Evolutionary conservation across 2,797 vertebrate species (phyloP).

Genomic region (Ctenopoma kingsleyae): DNA sequence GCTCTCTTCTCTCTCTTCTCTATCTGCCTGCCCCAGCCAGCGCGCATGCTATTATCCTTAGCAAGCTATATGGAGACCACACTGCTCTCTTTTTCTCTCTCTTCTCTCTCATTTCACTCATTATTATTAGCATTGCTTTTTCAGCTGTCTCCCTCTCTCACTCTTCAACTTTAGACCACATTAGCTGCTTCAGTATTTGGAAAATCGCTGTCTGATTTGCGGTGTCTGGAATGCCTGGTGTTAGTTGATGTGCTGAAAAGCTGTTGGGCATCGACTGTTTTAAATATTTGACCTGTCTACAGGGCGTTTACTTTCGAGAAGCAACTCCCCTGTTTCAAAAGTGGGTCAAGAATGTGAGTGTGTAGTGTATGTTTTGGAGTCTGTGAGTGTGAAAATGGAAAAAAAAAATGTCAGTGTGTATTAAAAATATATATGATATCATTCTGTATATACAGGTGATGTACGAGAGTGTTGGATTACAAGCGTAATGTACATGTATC

Average conservation of each 20-base stretch:
- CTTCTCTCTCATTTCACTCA: constrained; percentile 72
- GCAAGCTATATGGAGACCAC: constrained; percentile 73
- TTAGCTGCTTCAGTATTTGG: constrained; percentile 67
- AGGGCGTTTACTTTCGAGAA: constrained; percentile 50
- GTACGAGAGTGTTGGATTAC: not conserved
- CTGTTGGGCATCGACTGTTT: constrained; percentile 31
- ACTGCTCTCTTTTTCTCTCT: constrained; percentile 58
- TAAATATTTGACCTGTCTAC: constrained; percentile 38
- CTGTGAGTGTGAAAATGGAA: constrained; percentile 6
- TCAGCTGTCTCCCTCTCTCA: constrained; percentile 74
- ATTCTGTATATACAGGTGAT: too few species aligned
- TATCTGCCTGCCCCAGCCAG: constrained; percentile 57
- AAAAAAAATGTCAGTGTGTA: not conserved
- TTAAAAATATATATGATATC: too few species aligned
- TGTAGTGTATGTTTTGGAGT: constrained; percentile 33
- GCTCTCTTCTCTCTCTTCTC: constrained; percentile 63
- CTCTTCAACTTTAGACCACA: constrained; percentile 51
- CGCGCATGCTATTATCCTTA: constrained; percentile 79
- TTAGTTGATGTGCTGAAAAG: constrained; percentile 66
- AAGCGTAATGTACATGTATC: not conserved
- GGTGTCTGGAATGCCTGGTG: constrained; percentile 74
- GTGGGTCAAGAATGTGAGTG: constrained; percentile 50
- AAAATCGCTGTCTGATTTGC: constrained; percentile 78
- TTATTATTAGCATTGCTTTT: constrained; percentile 84
- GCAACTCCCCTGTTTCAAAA: constrained; percentile 38